These are phyloP conservation scores for Thalassoma bifasciatum DNA, from an alignment of 2,113 vertebrate genomes.

Conservation along the genomic window DNA sequence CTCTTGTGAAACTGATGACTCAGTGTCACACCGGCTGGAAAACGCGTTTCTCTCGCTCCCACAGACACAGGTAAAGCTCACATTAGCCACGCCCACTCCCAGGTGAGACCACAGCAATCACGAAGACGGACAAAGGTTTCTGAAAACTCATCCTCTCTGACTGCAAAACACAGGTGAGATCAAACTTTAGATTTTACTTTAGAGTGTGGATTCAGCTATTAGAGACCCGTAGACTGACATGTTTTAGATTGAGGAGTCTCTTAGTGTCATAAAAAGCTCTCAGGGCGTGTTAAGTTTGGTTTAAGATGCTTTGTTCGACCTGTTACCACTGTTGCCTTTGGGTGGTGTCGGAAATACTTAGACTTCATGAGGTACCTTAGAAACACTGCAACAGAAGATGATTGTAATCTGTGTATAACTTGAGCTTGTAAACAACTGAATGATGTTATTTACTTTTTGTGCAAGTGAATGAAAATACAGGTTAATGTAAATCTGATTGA, in stretches of 20 bases:
- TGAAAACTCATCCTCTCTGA: background rate
- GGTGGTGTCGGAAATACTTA: constrained; percentile 30
- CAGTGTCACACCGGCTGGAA: constrained; percentile 1
- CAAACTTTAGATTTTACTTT: background rate
- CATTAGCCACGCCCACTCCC: constrained; percentile 41
- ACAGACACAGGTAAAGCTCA: constrained; percentile 23
- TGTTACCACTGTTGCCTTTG: constrained; percentile 18
- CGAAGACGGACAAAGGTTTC: constrained; percentile 2
- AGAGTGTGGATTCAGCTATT: background rate
- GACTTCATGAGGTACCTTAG: background rate
- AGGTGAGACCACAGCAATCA: constrained; percentile 37
- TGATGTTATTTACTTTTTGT: background rate
- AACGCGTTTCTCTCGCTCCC: background rate
- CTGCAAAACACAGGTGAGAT: constrained; percentile 25
- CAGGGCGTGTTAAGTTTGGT: constrained; percentile 30
- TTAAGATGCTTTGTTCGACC: constrained; percentile 39
- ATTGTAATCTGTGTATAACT: background rate
- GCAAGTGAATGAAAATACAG: too few species aligned
- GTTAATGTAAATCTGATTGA: too few species aligned
- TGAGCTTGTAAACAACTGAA: background rate
- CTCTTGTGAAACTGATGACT: constrained; percentile 46
- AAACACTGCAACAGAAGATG: background rate
- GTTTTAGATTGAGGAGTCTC: background rate
- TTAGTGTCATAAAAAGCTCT: background rate
- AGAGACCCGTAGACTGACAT: background rate